Percentiles rank a stretch among this genome's conserved stretches.
These are phyloP conservation scores for Nettapus auritus DNA, from an alignment of 2,113 vertebrate species.

Conservation along the genomic window DNA sequence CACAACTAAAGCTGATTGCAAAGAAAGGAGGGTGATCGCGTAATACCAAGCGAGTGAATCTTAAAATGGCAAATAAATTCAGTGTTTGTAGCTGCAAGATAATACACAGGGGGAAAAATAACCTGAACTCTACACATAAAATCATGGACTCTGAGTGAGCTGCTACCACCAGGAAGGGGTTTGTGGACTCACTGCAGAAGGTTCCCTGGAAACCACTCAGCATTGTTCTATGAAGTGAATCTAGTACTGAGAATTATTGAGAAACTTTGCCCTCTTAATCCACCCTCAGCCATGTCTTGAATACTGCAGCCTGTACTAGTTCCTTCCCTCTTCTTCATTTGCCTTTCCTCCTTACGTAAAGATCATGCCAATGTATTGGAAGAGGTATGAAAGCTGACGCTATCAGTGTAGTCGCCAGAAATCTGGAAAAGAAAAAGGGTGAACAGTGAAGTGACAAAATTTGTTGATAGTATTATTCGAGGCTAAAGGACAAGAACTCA, in stretches of 20 bases:
- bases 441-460: neutral
- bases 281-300: neutral
- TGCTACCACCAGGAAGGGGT: neutral
- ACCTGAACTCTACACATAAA: neutral
- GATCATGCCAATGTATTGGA: neutral
- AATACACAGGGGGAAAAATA: neutral
- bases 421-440: neutral
- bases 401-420: neutral
- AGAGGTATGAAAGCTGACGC: neutral
- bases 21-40: neutral
- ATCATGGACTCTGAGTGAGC: neutral
- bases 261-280: neutral
- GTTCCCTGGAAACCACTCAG: neutral
- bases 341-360: neutral
- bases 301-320: neutral
- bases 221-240: neutral
- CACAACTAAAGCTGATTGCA: conserved; percentile 20
- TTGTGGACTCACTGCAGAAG: neutral
- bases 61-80: neutral
- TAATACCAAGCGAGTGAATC: conserved; percentile 24
- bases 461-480: neutral
- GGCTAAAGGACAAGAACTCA: conserved; percentile 8
- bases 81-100: neutral
- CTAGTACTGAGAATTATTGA: neutral
- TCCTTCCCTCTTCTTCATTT: neutral